Percentiles rank a stretch among this genome's conserved stretches.
phyloP scores from a whole-genome alignment of 2,888 invertebrate genomes.

The Meiosimyza decipiens region DNA sequence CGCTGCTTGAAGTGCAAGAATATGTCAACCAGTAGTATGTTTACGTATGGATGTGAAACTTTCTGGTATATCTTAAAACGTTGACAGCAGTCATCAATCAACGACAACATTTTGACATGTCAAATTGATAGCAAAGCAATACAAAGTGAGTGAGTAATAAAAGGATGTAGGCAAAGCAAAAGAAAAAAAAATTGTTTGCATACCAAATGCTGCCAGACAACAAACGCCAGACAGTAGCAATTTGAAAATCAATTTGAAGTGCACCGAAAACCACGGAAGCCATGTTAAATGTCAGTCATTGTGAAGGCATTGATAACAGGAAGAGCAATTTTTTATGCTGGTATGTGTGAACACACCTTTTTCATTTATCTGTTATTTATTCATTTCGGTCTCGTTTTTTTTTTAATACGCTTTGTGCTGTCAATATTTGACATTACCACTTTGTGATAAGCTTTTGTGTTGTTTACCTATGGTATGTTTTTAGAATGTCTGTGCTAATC shows the following conservation, averaged over 20 bases:
- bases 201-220: background rate
- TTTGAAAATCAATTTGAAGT: slow-evolving; percentile 28
- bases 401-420: slow-evolving; percentile 6
- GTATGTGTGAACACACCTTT: background rate
- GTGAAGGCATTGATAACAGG: slow-evolving; percentile 20
- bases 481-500: background rate
- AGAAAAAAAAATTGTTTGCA: slow-evolving; percentile 2
- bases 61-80: slow-evolving; percentile 14
- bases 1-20: too few species aligned
- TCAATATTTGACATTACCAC: slow-evolving; percentile 26
- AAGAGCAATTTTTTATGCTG: background rate
- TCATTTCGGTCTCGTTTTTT: background rate
- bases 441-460: background rate
- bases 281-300: slow-evolving; percentile 19
- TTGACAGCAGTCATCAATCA: slow-evolving; percentile 34
- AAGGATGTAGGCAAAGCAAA: background rate
- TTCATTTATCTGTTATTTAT: background rate
- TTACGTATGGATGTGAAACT: background rate
- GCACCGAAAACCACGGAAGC: slow-evolving; percentile 22
- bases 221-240: slow-evolving; percentile 20
- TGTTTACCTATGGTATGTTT: background rate
- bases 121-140: slow-evolving; percentile 16
- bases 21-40: too few species aligned
- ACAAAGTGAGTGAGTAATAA: background rate
- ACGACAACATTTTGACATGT: slow-evolving; percentile 29